Conservation (phyloP, 2,113 vertebrate genomes). For the Grammomys dolichurus region DNA sequence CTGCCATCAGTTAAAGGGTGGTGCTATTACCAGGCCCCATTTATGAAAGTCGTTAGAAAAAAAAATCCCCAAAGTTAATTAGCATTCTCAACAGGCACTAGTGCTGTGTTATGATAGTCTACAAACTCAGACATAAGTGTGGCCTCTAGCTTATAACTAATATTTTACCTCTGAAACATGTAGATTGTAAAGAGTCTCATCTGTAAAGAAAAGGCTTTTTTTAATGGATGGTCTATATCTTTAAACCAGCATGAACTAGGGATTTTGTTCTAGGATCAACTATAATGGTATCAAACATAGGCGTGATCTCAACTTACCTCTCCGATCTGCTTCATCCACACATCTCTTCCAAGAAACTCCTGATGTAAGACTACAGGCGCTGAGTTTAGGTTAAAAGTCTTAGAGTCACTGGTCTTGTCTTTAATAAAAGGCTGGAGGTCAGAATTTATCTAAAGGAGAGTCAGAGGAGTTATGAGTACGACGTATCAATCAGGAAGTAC, state of each 20-base stretch:
- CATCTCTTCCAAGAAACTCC: conserved; percentile 92
- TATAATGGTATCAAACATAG: conserved; percentile 2
- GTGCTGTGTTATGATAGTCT: conserved; percentile 56
- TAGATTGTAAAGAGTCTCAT: conserved; percentile 49
- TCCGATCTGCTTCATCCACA: conserved; percentile 93
- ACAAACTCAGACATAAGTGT: conserved; percentile 17
- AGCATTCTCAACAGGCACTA: conserved; percentile 69
- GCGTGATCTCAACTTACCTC: conserved; percentile 89
- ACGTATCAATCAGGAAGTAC: neutral
- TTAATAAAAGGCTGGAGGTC: conserved; percentile 97
- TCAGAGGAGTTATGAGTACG: conserved; percentile 45
- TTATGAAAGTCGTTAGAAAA: conserved; percentile 77
- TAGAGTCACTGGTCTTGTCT: conserved; percentile 86
- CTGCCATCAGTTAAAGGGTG: conserved; percentile 75
- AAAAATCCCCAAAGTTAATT: conserved; percentile 78
- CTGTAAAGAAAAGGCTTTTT: conserved; percentile 34
- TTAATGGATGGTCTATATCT: conserved; percentile 10
- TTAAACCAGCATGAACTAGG: conserved; percentile 29
- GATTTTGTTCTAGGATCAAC: conserved; percentile 55
- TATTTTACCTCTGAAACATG: conserved; percentile 56
- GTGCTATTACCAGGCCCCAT: conserved; percentile 70
- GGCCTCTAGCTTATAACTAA: conserved; percentile 62
- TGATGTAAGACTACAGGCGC: conserved; percentile 96
- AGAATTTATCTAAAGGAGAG: conserved; percentile 92
- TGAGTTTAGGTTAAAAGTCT: conserved; percentile 92